A percentile compares a stretch with the other conserved stretches of the same genome.
phyloP scores from a whole-genome alignment of 2,888 invertebrate genomes.

The Dyspetes luteomarginatus region DNA sequence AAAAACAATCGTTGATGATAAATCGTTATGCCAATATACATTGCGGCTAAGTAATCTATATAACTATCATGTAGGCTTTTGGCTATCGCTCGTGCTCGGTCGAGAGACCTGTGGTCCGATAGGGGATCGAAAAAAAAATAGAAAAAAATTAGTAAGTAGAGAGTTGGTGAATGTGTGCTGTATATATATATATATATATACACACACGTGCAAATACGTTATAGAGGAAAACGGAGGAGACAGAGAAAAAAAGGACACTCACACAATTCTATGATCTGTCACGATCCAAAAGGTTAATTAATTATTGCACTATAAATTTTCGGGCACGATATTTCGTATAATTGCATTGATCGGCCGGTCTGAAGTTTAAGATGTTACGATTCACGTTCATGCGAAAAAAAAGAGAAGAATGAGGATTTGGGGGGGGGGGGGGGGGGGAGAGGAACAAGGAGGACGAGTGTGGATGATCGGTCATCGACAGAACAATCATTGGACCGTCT shows the following conservation, averaged over 20 bases:
- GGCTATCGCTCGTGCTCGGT: conserved; percentile 47
- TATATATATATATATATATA: no score
- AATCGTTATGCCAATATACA: conserved; percentile 59
- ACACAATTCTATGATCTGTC: conserved; percentile 14
- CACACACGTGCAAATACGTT: no score
- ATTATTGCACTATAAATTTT: conserved; percentile 72
- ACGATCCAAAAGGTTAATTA: conserved; percentile 55
- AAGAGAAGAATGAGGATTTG: conserved; percentile 51
- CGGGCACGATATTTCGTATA: conserved; percentile 45
- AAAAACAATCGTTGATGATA: conserved; percentile 48
- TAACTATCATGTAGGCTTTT: conserved; percentile 43
- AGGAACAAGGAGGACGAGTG: conserved; percentile 62
- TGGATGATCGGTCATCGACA: conserved; percentile 70
- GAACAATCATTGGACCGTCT: conserved; percentile 75
- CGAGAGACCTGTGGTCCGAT: conserved; percentile 37
- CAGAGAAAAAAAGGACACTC: conserved; percentile 35
- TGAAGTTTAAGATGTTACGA: conserved; percentile 69
- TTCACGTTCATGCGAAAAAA: conserved; percentile 65
- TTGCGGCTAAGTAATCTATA: conserved; percentile 50
- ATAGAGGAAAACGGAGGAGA: conserved; percentile 18
- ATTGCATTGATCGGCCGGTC: conserved; percentile 69
- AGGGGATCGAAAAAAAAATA: conserved; percentile 14
- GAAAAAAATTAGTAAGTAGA: conserved; percentile 23
- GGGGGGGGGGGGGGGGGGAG: conserved; percentile 14
- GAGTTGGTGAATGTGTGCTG: not conserved